These are phyloP conservation scores for Monomorium pharaonis DNA, from an alignment of 1,140 invertebrate genomes.

Conservation along the genomic window DNA sequence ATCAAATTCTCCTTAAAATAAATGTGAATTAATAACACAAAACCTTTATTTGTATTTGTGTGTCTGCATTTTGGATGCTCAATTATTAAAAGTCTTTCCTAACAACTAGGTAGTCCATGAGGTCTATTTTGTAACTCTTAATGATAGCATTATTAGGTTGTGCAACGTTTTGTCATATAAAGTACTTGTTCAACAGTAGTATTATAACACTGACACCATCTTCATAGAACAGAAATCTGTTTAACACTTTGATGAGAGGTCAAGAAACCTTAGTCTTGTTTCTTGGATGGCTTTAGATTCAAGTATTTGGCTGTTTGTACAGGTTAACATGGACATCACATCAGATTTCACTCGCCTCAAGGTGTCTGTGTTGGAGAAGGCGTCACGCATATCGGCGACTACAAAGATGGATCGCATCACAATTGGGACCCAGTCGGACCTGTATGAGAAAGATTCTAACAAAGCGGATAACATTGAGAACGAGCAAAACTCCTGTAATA, in stretches of 20 bases:
- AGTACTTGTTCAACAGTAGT: too few species aligned
- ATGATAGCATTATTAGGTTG: too few species aligned
- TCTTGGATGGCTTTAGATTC: neutral
- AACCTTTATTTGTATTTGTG: neutral
- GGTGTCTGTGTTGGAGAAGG: constrained; percentile 82
- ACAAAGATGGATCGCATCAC: constrained; percentile 76
- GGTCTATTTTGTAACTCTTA: too few species aligned
- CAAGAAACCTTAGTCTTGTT: neutral
- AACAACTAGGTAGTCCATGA: too few species aligned
- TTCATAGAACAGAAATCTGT: too few species aligned
- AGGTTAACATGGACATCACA: constrained; percentile 70
- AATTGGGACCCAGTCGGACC: constrained; percentile 75
- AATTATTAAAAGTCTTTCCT: neutral
- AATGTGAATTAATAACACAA: neutral
- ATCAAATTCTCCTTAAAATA: neutral
- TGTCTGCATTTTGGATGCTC: neutral
- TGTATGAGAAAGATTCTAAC: constrained; percentile 45
- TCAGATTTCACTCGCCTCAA: constrained; percentile 81
- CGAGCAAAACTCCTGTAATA: constrained; percentile 69
- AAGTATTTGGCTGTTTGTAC: neutral
- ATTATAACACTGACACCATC: too few species aligned
- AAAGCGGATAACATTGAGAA: constrained; percentile 70
- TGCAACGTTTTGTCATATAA: too few species aligned
- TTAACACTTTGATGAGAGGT: neutral
- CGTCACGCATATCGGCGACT: constrained; percentile 70